Percentiles rank a stretch among this genome's conserved stretches.
Conservation (phyloP, 2,888 invertebrate species). For the Molanna angustata region DNA sequence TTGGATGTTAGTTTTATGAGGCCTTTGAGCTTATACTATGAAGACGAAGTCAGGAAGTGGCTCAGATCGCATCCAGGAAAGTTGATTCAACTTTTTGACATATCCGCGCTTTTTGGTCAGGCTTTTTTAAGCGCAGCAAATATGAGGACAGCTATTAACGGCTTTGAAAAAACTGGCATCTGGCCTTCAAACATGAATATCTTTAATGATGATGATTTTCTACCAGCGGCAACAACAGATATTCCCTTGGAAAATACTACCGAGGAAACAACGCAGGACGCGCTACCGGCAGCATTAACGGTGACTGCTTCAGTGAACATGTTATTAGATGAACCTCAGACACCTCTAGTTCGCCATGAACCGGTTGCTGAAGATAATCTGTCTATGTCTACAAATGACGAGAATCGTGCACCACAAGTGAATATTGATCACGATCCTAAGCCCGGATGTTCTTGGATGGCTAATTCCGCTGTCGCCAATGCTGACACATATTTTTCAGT, state of each 20-base stretch:
- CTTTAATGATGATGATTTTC: not conserved
- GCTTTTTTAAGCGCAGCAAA: slow-evolving; percentile 3
- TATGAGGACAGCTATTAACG: slow-evolving; percentile 3
- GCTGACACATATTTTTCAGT: not conserved
- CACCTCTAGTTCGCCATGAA: not conserved
- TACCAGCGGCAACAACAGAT: slow-evolving; percentile 6
- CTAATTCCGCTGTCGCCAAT: too few species aligned
- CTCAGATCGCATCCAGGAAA: slow-evolving; percentile 6
- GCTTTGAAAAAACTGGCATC: slow-evolving; percentile 5
- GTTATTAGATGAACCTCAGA: not conserved
- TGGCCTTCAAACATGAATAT: slow-evolving; percentile 1
- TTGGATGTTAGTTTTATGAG: slow-evolving; percentile 7
- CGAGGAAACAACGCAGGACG: not conserved
- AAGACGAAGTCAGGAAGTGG: not conserved
- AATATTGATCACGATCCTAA: not conserved
- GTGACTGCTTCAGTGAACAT: not conserved
- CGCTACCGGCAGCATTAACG: too few species aligned
- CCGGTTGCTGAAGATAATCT: not conserved
- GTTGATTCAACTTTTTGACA: not conserved
- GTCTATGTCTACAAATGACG: not conserved
- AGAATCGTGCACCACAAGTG: too few species aligned
- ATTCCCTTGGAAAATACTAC: not conserved
- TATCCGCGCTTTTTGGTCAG: slow-evolving; percentile 1
- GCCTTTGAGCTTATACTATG: slow-evolving; percentile 5
- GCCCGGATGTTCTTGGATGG: not conserved